Evolutionary conservation across 2,797 vertebrate species (phyloP), one percentile per base, ranked within the genome.

Genomic region (Setipinna tenuifilis): DNA sequence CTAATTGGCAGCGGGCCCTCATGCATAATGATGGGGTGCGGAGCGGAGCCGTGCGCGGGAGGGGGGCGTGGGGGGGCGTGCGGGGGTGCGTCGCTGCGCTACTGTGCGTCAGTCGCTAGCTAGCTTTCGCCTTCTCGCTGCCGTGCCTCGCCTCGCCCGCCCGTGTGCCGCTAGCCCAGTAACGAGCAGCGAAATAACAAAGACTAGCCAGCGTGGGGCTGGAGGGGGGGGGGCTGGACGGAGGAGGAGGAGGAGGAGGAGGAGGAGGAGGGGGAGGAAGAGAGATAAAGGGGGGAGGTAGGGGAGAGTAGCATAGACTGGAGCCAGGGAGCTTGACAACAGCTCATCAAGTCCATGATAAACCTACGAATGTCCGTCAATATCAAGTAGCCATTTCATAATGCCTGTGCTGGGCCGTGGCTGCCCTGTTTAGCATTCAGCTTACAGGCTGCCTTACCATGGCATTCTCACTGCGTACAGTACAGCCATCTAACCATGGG

Each of bases 1-100:
- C 95, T 96, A 96, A 96, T 96, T 96, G 95, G 95, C 95, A 96
- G 93, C 87, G 91, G 94, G 94, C 93, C 93, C 94, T 94, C 93
- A 95, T 95, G 94, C 95, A 96, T 96, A 96, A 96, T 96, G 95
- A 95, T 94, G 71, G 71, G 71, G 17, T 44, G 31, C 5, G 71
- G 71, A 78, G 65, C 3, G 11, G 11, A 3, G 71, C 12, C n/a
- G 9, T 65, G n/a, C 23, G 11, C 62, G 10, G 46, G 46, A 48
- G 46, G 46, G 4, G 10, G 10, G 10, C 10, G 46, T 48, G 10
- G 10, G 46, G 46, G 10, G 46, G 4, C n/a, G n/a, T n/a, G n/a
- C n/a, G n/a, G n/a, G n/a, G n/a, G 9, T 65, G n/a, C 23, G 11
- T n/a, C 61, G 91, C 89, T 94, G 93, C 93, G 93, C 5, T 19